Evolutionary conservation across 2,113 vertebrate genomes (phyloP).

Genomic region (Spheniscus mendiculus): DNA sequence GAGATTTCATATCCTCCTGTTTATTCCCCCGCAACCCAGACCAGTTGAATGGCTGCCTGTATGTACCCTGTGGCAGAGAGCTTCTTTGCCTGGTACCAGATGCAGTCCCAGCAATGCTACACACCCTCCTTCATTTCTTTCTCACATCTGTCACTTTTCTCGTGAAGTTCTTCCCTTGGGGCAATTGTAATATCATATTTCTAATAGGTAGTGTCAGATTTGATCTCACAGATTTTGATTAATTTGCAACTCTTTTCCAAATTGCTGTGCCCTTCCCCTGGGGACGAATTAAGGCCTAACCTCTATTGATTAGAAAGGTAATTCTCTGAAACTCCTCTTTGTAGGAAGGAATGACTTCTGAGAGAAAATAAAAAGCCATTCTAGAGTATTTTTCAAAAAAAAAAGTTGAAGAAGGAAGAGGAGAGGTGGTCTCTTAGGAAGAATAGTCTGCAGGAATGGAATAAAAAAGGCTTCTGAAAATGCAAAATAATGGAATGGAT

Average conservation of each 20-base stretch:
- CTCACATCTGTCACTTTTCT: neutral
- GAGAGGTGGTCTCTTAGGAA: neutral
- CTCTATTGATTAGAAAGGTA: neutral
- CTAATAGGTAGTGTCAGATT: conserved; percentile 10
- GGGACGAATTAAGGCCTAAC: neutral
- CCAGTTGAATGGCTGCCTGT: neutral
- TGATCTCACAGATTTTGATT: conserved; percentile 14
- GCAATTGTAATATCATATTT: conserved; percentile 8
- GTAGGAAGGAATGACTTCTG: neutral
- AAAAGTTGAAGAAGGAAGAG: neutral
- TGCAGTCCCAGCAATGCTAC: neutral
- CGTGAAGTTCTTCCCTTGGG: neutral
- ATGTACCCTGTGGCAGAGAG: neutral
- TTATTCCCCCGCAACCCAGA: neutral
- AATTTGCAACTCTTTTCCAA: conserved; percentile 5
- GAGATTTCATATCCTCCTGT: neutral
- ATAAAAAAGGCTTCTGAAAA: neutral
- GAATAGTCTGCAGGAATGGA: neutral
- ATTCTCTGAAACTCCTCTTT: neutral
- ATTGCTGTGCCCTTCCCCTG: neutral
- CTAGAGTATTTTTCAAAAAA: neutral
- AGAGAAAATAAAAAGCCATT: neutral
- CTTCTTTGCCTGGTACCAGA: neutral
- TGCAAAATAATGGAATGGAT: neutral
- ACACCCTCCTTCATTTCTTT: neutral